Conservation (phyloP, 2,797 vertebrate genomes). For the Sebastolobus altivelis region DNA sequence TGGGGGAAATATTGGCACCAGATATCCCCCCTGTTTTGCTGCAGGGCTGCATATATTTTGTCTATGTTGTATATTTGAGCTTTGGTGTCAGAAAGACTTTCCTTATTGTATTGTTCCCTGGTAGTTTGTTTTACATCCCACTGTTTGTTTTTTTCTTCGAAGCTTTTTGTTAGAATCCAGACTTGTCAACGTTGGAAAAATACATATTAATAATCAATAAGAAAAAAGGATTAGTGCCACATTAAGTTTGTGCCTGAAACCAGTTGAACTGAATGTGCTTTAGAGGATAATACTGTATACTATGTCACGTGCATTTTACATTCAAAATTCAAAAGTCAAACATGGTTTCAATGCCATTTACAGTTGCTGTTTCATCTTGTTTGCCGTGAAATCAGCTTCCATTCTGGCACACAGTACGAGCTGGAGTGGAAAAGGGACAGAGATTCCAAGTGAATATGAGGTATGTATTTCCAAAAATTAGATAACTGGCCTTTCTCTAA, state of each 20-base stretch:
- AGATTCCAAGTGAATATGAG: slow-evolving; percentile 51
- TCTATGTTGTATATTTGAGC: slow-evolving; percentile 46
- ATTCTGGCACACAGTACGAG: slow-evolving; percentile 24
- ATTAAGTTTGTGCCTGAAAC: slow-evolving; percentile 15
- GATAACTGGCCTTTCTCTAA: slow-evolving; percentile 46
- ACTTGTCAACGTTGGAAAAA: slow-evolving; percentile 11
- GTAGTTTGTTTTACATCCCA: slow-evolving; percentile 1
- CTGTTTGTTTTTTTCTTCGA: background rate
- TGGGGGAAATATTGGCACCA: slow-evolving; percentile 56
- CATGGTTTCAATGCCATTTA: slow-evolving; percentile 32
- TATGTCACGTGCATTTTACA: slow-evolving; percentile 36
- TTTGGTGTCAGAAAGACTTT: slow-evolving; percentile 41
- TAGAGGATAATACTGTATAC: slow-evolving; percentile 1
- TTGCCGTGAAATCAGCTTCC: slow-evolving; percentile 55
- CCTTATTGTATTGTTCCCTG: slow-evolving; percentile 13
- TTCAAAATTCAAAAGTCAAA: slow-evolving; percentile 34
- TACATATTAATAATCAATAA: slow-evolving; percentile 29
- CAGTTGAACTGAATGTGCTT: background rate
- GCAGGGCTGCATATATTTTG: slow-evolving; percentile 50
- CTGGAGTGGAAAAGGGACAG: slow-evolving; percentile 24
- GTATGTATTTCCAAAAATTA: slow-evolving; percentile 51
- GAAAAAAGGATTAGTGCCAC: slow-evolving; percentile 36
- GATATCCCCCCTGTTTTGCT: slow-evolving; percentile 52
- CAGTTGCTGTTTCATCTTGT: slow-evolving; percentile 47
- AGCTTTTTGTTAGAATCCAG: slow-evolving; percentile 1